These are phyloP conservation scores for Drosophila neonasuta DNA, from an alignment of 2,888 invertebrate species.

Conservation along the genomic window DNA sequence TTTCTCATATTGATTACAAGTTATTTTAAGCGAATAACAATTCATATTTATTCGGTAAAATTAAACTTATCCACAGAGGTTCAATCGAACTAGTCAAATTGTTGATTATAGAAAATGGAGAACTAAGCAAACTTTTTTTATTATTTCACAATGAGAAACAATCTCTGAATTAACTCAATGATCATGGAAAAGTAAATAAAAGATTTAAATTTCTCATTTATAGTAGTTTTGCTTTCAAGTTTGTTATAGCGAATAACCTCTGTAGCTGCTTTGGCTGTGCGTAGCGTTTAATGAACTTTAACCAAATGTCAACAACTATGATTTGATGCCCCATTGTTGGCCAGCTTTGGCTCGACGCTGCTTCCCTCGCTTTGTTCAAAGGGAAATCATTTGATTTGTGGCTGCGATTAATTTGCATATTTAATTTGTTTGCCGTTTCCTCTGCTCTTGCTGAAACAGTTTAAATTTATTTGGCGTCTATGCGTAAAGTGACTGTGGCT, in stretches of 20 bases:
- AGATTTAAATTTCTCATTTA: no score
- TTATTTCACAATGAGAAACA: no score
- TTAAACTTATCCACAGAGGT: neutral
- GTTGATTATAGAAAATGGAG: no score
- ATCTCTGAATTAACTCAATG: no score
- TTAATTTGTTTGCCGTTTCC: slow-evolving; percentile 60
- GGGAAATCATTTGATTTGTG: slow-evolving; percentile 19
- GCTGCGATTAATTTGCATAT: slow-evolving; percentile 59
- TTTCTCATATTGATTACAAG: no score
- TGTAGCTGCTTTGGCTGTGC: slow-evolving; percentile 32
- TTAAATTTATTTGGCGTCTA: slow-evolving; percentile 42
- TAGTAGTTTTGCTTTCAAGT: neutral
- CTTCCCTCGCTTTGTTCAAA: slow-evolving; percentile 35
- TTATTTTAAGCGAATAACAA: slow-evolving; percentile 1
- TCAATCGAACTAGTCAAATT: neutral
- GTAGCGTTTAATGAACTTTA: slow-evolving; percentile 72
- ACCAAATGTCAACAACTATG: slow-evolving; percentile 62
- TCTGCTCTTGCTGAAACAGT: slow-evolving; percentile 24
- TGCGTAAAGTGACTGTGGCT: slow-evolving; percentile 38
- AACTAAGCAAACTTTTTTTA: no score
- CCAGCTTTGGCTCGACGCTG: slow-evolving; percentile 1
- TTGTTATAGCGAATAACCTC: neutral
- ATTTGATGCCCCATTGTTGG: slow-evolving; percentile 49
- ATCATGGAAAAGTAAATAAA: no score
- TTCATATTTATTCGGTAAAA: slow-evolving; percentile 34